Percentiles rank a stretch among this genome's conserved stretches.
Evolutionary conservation across 2,888 invertebrate genomes (phyloP).

Genomic region (Pheosia gnoma): DNA sequence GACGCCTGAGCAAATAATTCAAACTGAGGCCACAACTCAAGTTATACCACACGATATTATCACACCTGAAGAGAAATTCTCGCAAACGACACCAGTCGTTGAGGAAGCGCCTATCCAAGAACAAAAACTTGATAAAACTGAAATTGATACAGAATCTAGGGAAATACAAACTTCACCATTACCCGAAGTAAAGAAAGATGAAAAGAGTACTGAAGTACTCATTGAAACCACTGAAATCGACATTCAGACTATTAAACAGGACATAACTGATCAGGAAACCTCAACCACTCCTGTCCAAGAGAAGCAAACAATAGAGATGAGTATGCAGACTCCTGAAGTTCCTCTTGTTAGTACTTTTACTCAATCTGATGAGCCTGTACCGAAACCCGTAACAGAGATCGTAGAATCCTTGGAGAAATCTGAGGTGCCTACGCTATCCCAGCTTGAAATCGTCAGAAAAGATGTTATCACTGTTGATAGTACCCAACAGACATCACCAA

Average conservation of each 20-base stretch:
- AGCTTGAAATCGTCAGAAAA: constrained; percentile 29
- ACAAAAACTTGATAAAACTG: constrained; percentile 54
- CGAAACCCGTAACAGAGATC: constrained; percentile 27
- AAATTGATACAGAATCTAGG: constrained; percentile 73
- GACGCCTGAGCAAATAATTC: constrained; percentile 62
- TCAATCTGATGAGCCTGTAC: constrained; percentile 72
- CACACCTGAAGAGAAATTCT: constrained; percentile 73
- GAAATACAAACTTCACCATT: constrained; percentile 84
- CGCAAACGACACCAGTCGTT: constrained; percentile 74
- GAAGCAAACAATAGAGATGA: constrained; percentile 60
- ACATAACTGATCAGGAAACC: constrained; percentile 67
- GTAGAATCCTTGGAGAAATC: constrained; percentile 28
- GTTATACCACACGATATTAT: constrained; percentile 72
- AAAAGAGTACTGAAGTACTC: constrained; percentile 69
- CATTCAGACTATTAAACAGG: constrained; percentile 66
- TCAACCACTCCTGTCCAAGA: constrained; percentile 65
- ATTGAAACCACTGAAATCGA: constrained; percentile 70
- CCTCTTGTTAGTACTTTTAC: constrained; percentile 65
- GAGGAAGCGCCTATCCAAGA: constrained; percentile 46
- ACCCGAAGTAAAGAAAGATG: constrained; percentile 57
- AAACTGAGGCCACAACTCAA: constrained; percentile 82
- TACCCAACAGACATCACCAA: constrained; percentile 58
- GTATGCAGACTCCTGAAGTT: constrained; percentile 71
- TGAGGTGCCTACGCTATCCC: constrained; percentile 28
- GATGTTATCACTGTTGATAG: constrained; percentile 47